Conservation (phyloP, 2,113 vertebrate species). For the Megaceryle maxima region DNA sequence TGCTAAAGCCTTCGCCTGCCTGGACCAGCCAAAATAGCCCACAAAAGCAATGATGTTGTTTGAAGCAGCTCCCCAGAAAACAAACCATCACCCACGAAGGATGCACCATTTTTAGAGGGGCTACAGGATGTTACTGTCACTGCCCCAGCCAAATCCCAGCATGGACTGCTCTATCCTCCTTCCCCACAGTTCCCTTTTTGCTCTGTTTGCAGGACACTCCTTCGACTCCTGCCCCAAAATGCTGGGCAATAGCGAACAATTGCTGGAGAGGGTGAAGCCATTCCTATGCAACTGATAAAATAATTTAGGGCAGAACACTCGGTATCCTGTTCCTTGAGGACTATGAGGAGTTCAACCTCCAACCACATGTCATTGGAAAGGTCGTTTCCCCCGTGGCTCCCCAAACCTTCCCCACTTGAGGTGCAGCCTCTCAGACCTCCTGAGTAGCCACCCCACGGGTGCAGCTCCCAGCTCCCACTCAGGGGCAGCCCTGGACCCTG, state of each 20-base stretch:
- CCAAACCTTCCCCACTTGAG: not conserved
- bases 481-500: fast-evolving
- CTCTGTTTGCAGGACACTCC: not conserved
- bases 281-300: slow-evolving; percentile 50
- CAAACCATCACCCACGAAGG: not conserved
- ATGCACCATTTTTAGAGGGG: not conserved
- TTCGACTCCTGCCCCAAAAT: not conserved
- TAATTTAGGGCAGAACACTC: slow-evolving; percentile 33
- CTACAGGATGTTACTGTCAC: not conserved
- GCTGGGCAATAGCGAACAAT: not conserved
- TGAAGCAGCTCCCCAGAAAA: not conserved
- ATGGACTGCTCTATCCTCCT: not conserved
- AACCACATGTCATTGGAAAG: not conserved
- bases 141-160: not conserved
- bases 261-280: slow-evolving; percentile 39
- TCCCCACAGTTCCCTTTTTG: not conserved
- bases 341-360: not conserved
- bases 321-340: not conserved
- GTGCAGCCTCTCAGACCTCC: not conserved
- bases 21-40: not conserved
- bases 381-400: not conserved
- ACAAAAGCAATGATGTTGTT: not conserved
- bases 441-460: not conserved
- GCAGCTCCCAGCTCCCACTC: not conserved
- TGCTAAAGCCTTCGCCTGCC: not conserved